phyloP scores from a whole-genome alignment of 1,140 invertebrate genomes.

The Aphaenogaster rudis region DNA sequence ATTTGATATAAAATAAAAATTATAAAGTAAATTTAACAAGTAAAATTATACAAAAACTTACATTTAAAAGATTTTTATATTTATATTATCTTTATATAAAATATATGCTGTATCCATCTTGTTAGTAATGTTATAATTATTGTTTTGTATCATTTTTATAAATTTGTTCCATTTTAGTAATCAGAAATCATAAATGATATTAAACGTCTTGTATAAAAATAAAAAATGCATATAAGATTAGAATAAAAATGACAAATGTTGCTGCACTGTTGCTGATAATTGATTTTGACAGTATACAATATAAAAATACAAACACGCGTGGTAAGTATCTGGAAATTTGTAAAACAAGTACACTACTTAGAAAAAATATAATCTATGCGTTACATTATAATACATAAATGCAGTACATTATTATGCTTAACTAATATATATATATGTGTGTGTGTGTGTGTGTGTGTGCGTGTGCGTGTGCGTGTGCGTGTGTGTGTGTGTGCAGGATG shows the following conservation, averaged over 20 bases:
- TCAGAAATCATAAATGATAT: slow-evolving; percentile 16
- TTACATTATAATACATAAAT: slow-evolving; percentile 64
- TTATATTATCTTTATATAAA: too few relatives aligned
- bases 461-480: too few relatives aligned
- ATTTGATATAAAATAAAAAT: too few relatives aligned
- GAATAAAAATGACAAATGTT: slow-evolving; percentile 37
- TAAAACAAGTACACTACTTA: slow-evolving; percentile 81
- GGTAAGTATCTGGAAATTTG: slow-evolving; percentile 54
- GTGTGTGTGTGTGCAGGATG: too few relatives aligned
- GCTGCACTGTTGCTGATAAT: neutral
- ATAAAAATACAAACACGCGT: slow-evolving; percentile 39
- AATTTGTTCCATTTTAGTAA: slow-evolving; percentile 26
- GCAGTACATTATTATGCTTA: slow-evolving; percentile 47
- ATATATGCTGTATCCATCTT: neutral
- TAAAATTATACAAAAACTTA: too few relatives aligned
- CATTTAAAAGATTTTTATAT: too few relatives aligned
- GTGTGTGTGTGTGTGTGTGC: too few relatives aligned
- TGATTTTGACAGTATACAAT: neutral
- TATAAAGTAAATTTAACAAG: too few relatives aligned
- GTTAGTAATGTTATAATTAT: slow-evolving; percentile 28
- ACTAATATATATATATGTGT: slow-evolving; percentile 27
- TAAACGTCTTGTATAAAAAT: slow-evolving; percentile 4
- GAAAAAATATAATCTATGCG: slow-evolving; percentile 75
- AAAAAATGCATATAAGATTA: too few relatives aligned
- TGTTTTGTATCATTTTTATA: slow-evolving; percentile 38